These are phyloP conservation scores for Osmerus eperlanus DNA, from an alignment of 2,113 vertebrate species.

Conservation along the genomic window DNA sequence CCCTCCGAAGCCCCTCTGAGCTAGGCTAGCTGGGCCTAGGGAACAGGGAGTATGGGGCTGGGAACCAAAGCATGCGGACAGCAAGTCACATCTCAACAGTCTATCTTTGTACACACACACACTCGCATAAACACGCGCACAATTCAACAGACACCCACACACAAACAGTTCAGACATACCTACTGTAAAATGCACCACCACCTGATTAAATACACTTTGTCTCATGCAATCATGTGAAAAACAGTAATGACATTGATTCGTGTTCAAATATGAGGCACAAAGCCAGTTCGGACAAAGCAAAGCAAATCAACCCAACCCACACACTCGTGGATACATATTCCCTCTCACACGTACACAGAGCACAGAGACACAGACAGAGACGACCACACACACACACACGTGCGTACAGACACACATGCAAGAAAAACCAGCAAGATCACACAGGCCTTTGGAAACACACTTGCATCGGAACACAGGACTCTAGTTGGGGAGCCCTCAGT, in stretches of 20 bases:
- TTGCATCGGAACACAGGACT: background rate
- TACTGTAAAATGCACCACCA: conserved; percentile 33
- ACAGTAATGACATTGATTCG: conserved; percentile 23
- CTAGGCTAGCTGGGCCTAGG: conserved; percentile 17
- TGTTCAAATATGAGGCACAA: conserved; percentile 21
- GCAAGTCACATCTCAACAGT: conserved; percentile 37
- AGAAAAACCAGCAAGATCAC: background rate
- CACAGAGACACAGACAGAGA: background rate
- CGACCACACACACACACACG: background rate
- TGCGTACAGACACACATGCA: background rate
- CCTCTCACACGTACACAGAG: background rate
- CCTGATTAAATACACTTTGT: conserved; percentile 31
- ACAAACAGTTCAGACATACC: conserved; percentile 25
- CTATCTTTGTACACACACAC: conserved; percentile 7
- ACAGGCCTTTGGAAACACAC: background rate
- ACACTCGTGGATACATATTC: background rate
- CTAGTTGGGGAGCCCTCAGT: background rate
- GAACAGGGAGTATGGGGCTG: conserved; percentile 9
- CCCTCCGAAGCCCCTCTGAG: background rate
- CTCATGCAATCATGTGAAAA: conserved; percentile 43
- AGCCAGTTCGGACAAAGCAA: conserved; percentile 13
- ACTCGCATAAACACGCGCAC: conserved; percentile 2
- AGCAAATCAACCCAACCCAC: conserved; percentile 18
- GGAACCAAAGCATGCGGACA: conserved; percentile 50
- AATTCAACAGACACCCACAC: background rate